These are phyloP conservation scores for Asteroscopus sphinx DNA, from an alignment of 2,888 invertebrate genomes.

Conservation along the genomic window DNA sequence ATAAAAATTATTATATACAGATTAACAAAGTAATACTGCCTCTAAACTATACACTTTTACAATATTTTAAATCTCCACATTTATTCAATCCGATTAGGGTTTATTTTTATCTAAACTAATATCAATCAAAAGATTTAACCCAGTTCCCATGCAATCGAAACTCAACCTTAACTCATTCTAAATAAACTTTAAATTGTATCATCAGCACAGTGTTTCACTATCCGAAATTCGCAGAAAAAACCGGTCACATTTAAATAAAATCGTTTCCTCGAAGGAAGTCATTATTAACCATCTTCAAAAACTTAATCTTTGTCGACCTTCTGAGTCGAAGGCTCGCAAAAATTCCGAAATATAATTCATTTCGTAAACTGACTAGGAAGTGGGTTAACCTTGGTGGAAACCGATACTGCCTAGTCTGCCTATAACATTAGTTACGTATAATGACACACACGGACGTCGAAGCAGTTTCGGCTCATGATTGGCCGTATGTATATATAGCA, in stretches of 20 bases:
- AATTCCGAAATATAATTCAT: conserved; percentile 77
- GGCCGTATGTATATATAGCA: neutral
- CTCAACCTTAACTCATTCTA: neutral
- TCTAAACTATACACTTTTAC: neutral
- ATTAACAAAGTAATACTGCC: neutral
- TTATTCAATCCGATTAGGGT: conserved; percentile 18
- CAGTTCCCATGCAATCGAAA: conserved; percentile 7
- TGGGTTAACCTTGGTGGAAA: conserved; percentile 62
- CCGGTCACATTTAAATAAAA: conserved; percentile 49
- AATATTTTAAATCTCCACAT: neutral
- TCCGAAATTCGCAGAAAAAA: conserved; percentile 37
- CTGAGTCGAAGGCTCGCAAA: conserved; percentile 60
- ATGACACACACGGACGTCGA: conserved; percentile 20
- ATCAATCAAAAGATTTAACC: conserved; percentile 10
- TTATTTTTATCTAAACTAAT: conserved; percentile 9
- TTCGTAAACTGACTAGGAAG: conserved; percentile 60
- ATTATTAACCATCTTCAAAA: conserved; percentile 80
- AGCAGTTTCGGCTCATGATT: conserved; percentile 4
- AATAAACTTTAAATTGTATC: conserved; percentile 6
- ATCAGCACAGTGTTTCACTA: conserved; percentile 21
- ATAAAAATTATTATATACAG: neutral
- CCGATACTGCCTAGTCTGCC: conserved; percentile 59
- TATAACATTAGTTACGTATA: conserved; percentile 33
- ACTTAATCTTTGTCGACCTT: conserved; percentile 70
- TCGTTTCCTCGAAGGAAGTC: conserved; percentile 79